These are phyloP conservation scores for Tromatobia lineatoria DNA, from an alignment of 2,888 invertebrate species.

Conservation along the genomic window DNA sequence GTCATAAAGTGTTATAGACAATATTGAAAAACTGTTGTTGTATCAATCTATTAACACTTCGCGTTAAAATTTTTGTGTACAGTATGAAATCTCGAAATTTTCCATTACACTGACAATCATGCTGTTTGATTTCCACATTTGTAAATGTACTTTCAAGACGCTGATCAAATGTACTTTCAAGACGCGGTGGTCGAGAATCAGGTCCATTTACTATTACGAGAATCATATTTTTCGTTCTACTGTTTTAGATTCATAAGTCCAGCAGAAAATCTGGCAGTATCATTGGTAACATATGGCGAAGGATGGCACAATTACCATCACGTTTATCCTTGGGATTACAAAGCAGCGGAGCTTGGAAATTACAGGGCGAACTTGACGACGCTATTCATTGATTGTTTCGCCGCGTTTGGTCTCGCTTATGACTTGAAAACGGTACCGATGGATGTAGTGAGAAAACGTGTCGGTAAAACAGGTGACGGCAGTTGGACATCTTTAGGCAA, in stretches of 20 bases:
- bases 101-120: no score
- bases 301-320: conserved; percentile 97
- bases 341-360: conserved; percentile 90
- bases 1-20: no score
- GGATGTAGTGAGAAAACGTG: conserved; percentile 90
- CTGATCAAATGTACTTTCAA: no score
- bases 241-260: conserved; percentile 88
- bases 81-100: no score
- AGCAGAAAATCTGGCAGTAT: conserved; percentile 90
- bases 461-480: conserved; percentile 91
- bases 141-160: no score
- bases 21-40: no score
- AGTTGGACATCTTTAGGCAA: conserved; percentile 80
- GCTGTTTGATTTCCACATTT: no score
- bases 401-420: conserved; percentile 92
- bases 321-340: conserved; percentile 94
- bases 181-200: no score
- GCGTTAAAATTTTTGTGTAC: no score
- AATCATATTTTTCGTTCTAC: conserved; percentile 2
- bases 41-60: no score
- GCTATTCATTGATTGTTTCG: conserved; percentile 89
- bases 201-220: no score
- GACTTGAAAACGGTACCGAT: conserved; percentile 93
- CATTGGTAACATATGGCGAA: conserved; percentile 90
- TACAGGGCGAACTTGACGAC: conserved; percentile 89